A percentile compares a stretch with the other conserved stretches of the same genome.
Conservation (phyloP, 1,140 invertebrate genomes). For the Panonychus citri region DNA sequence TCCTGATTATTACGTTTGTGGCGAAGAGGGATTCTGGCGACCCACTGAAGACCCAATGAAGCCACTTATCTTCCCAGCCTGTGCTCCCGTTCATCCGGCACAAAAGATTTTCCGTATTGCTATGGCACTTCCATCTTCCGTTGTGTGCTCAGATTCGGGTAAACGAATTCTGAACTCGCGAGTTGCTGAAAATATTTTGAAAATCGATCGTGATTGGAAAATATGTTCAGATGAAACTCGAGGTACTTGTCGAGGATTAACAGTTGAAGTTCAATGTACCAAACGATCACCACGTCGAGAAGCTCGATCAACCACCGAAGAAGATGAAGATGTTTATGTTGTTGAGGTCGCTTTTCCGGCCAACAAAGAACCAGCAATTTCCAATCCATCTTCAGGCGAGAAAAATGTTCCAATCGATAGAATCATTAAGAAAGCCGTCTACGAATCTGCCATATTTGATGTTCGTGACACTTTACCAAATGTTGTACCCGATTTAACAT, state of each 20-base stretch:
- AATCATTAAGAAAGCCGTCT: conserved; percentile 57
- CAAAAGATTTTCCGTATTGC: conserved; percentile 74
- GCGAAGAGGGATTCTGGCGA: conserved; percentile 83
- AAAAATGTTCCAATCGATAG: conserved; percentile 46
- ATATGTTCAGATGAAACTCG: conserved; percentile 58
- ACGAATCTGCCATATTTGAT: conserved; percentile 30
- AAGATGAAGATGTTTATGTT: conserved; percentile 37
- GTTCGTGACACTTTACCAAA: conserved; percentile 73
- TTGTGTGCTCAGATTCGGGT: conserved; percentile 76
- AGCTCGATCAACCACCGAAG: conserved; percentile 29
- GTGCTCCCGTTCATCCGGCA: conserved; percentile 47
- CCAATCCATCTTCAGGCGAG: conserved; percentile 60
- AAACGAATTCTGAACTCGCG: conserved; percentile 68
- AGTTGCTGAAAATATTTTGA: conserved; percentile 60
- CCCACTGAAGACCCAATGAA: conserved; percentile 40
- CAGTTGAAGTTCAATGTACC: conserved; percentile 64
- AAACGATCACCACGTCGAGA: conserved; percentile 3
- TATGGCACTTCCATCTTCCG: conserved; percentile 76
- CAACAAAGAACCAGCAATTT: conserved; percentile 60
- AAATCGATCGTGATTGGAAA: conserved; percentile 73
- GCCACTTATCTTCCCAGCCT: conserved; percentile 65
- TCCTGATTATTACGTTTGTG: conserved; percentile 84
- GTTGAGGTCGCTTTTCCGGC: conserved; percentile 71
- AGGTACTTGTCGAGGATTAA: conserved; percentile 48
- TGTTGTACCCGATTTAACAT: conserved; percentile 72